phyloP scores from a whole-genome alignment of 2,113 vertebrate genomes.

The Pluvianellus socialis region DNA sequence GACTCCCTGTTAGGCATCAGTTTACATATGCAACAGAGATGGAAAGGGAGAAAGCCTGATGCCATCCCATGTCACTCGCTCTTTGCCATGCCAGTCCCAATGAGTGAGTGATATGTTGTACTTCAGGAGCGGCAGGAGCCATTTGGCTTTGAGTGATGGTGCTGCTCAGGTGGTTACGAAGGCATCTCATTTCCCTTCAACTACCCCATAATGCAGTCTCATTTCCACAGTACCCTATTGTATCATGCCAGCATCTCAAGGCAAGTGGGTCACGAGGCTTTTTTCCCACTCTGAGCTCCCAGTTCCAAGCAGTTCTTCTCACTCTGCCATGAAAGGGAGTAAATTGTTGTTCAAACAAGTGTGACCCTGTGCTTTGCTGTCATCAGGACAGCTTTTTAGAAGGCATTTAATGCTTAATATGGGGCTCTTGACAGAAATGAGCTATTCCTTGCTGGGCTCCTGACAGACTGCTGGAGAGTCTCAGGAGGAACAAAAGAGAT shows the following conservation, averaged over 20 bases:
- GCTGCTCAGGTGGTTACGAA: not conserved
- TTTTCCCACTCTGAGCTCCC: not conserved
- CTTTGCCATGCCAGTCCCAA: not conserved
- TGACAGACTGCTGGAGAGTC: slow-evolving; percentile 58
- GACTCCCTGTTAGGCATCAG: not conserved
- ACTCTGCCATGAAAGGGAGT: not conserved
- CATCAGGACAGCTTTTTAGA: slow-evolving; percentile 20
- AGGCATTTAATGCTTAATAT: slow-evolving; percentile 43
- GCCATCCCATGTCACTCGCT: no score
- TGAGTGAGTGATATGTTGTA: not conserved
- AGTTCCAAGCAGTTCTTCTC: not conserved
- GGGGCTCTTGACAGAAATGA: slow-evolving; percentile 66
- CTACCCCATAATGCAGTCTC: not conserved
- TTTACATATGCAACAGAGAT: not conserved
- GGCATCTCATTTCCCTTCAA: not conserved
- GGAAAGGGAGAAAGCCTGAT: not conserved
- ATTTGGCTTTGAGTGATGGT: not conserved
- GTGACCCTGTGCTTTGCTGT: not conserved
- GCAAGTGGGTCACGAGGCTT: not conserved
- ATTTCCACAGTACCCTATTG: not conserved
- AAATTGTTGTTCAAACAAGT: slow-evolving; percentile 8
- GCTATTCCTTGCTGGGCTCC: slow-evolving; percentile 51
- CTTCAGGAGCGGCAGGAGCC: not conserved
- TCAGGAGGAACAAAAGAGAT: slow-evolving; percentile 60
- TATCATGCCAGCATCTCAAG: not conserved